phyloP scores from a whole-genome alignment of 2,797 vertebrate species.

The Diplodus sargus region DNA sequence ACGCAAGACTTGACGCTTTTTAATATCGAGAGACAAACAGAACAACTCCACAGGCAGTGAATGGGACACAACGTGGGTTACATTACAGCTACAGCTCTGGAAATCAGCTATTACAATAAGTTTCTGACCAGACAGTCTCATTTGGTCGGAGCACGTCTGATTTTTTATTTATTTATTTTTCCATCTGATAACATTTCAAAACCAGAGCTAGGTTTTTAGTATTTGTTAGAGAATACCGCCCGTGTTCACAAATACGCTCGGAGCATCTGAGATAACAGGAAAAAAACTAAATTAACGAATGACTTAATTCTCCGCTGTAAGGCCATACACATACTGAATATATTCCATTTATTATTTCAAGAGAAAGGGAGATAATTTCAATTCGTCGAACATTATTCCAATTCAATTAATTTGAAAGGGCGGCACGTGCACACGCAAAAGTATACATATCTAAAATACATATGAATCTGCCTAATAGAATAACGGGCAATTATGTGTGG shows the following conservation, averaged over 20 bases:
- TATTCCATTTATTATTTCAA: neutral
- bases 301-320: neutral
- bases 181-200: conserved; percentile 11
- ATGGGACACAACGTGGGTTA: conserved; percentile 14
- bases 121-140: neutral
- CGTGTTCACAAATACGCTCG: conserved; percentile 1
- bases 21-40: conserved; percentile 27
- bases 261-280: neutral
- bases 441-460: neutral
- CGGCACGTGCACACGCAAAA: neutral
- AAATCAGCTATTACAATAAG: conserved; percentile 4
- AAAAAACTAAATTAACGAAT: neutral
- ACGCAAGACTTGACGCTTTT: conserved; percentile 43
- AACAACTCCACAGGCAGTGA: conserved; percentile 4
- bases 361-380: neutral
- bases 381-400: neutral
- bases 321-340: conserved; percentile 4
- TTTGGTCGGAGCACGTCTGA: conserved; percentile 11
- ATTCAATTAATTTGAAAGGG: neutral
- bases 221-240: neutral
- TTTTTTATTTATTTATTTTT: neutral
- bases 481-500: conserved; percentile 1
- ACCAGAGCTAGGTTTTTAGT: neutral
- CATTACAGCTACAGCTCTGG: conserved; percentile 1
- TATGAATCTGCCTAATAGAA: neutral